These are phyloP conservation scores for Caenorhabditis tropicalis DNA, from an alignment of 1,140 invertebrate genomes.

Conservation along the genomic window DNA sequence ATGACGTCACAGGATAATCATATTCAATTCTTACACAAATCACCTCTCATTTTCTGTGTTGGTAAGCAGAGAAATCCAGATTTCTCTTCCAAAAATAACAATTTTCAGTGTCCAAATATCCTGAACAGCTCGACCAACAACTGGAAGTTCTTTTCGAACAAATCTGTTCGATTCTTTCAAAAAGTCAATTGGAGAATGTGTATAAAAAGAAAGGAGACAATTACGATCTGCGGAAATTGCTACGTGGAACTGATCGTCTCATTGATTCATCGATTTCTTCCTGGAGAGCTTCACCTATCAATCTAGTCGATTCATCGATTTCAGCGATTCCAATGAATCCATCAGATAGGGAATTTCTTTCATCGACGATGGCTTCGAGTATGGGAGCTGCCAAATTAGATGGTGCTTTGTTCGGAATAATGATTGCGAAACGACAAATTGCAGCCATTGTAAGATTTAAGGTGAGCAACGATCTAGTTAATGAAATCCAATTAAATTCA, in stretches of 20 bases:
- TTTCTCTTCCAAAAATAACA: background rate
- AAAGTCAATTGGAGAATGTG: slow-evolving; percentile 45
- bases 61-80: slow-evolving; percentile 15
- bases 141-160: slow-evolving; percentile 48
- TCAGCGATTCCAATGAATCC: slow-evolving; percentile 45
- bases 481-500: background rate
- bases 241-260: slow-evolving; percentile 46
- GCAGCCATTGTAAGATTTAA: slow-evolving; percentile 46
- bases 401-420: slow-evolving; percentile 7
- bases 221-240: slow-evolving; percentile 45
- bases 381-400: slow-evolving; percentile 50
- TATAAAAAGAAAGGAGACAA: slow-evolving; percentile 56
- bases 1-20: slow-evolving; percentile 50
- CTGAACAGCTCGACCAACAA: slow-evolving; percentile 36
- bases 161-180: slow-evolving; percentile 52
- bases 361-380: slow-evolving; percentile 19
- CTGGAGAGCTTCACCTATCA: slow-evolving; percentile 35
- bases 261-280: slow-evolving; percentile 34
- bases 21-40: slow-evolving; percentile 48
- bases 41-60: slow-evolving; percentile 46
- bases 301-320: slow-evolving; percentile 44
- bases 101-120: slow-evolving; percentile 24
- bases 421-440: slow-evolving; percentile 46
- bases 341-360: slow-evolving; percentile 48
- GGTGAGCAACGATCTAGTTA: background rate